Percentiles rank a stretch among this genome's conserved stretches.
Evolutionary conservation across 2,113 vertebrate genomes (phyloP).

Genomic region (Aphelocoma coerulescens): DNA sequence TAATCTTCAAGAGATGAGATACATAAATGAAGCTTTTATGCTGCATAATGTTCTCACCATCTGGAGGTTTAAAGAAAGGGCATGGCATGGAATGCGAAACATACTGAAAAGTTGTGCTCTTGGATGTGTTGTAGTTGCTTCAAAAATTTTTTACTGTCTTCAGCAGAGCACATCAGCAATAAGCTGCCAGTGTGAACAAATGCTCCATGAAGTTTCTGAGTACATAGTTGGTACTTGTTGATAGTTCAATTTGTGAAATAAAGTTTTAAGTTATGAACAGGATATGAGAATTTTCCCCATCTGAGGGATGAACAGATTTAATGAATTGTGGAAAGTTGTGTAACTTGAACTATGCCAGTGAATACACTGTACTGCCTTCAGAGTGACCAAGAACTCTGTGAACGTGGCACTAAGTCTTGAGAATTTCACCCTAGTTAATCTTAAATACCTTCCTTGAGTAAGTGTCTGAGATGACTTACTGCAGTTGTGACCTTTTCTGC

Average conservation of each 20-base stretch:
- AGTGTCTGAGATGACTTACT: neutral
- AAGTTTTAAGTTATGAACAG: neutral
- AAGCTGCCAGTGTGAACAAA: neutral
- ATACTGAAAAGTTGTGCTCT: neutral
- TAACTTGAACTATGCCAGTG: neutral
- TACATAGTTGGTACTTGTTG: neutral
- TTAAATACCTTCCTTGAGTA: neutral
- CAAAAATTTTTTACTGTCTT: neutral
- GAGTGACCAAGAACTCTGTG: neutral
- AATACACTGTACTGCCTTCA: neutral
- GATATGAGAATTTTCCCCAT: neutral
- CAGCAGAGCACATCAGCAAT: neutral
- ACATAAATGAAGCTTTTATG: neutral
- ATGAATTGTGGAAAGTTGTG: neutral
- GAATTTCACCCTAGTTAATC: neutral
- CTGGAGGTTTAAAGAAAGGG: neutral
- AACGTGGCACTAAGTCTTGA: neutral
- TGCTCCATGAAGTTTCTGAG: neutral
- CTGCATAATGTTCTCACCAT: neutral
- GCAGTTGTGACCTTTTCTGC: neutral
- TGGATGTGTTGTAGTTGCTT: neutral
- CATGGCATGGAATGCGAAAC: neutral
- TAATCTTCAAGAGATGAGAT: neutral
- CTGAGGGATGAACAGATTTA: neutral
- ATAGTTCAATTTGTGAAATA: neutral